Evolutionary conservation across 2,888 invertebrate species (phyloP), one percentile per base, ranked within the genome.

Genomic region (Copidosoma aretas): DNA sequence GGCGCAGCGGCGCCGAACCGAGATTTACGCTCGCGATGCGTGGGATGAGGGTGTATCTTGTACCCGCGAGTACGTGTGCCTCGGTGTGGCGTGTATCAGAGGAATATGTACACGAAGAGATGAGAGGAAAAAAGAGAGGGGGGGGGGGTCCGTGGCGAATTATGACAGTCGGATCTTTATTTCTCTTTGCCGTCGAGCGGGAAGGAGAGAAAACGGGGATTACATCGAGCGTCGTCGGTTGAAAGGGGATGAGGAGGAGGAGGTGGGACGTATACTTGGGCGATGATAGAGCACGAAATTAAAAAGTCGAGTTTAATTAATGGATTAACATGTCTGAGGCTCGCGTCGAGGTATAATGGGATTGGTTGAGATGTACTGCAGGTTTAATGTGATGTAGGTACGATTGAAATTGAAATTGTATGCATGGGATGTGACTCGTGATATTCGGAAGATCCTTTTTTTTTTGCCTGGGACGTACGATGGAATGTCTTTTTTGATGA

Each of bases 21-120:
- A 64, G 63, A 68, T 68, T 68, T 68, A 64, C 68, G 68, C 63
- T 21, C 54, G 67, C 63, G 25, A 32, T 19, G 41, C n/a, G 19
- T 41, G 71, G 71, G 73, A 73, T 46, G 43, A 12, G 43, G 72
- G 65, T 68, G 70, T 41, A 15, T 22, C 51, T 53, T 19, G 25
- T n/a, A n/a, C 39, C 3, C 32, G 8, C 32, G 32, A 32, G 3
- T 8, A 32, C 32, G 8, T 8, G 32, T 32, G 32, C 8, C 32
- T 32, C 22, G 22, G 39, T 17, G 24, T 17, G 39, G 51, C 15
- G 8, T 58, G 17, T 58, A 41, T 3, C 10, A 56, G 8, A 24
- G 43, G 24, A n/a, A n/a, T n/a, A n/a, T n/a, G n/a, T n/a, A n/a
- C 51, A 22, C 52, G 57, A 73, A 64, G 25, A 22, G 14, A n/a